These are phyloP conservation scores for Cephus rjabovi DNA, from an alignment of 2,888 invertebrate genomes.

Conservation along the genomic window DNA sequence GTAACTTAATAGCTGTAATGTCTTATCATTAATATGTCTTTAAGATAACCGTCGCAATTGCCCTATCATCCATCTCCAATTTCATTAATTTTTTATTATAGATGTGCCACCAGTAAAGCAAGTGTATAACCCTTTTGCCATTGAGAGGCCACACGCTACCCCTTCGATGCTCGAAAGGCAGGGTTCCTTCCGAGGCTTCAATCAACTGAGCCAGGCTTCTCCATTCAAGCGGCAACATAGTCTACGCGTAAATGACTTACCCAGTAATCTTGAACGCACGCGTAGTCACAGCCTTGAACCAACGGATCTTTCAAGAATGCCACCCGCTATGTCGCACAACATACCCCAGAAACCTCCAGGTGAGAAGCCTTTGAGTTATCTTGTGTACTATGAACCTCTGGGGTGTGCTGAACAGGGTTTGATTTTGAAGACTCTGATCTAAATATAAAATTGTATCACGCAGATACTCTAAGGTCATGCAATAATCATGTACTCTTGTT, in stretches of 20 bases:
- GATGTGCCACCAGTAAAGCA: constrained; percentile 70
- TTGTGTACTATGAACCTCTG: not conserved
- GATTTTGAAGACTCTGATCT: not conserved
- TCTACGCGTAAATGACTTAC: constrained; percentile 92
- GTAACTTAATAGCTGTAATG: constrained; percentile 22
- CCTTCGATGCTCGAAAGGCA: constrained; percentile 94
- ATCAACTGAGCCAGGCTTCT: constrained; percentile 83
- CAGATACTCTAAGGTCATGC: not conserved
- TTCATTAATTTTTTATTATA: constrained; percentile 25
- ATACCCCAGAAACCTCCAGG: constrained; percentile 67
- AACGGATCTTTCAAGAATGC: constrained; percentile 63
- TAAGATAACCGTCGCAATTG: not conserved
- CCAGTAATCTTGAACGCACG: constrained; percentile 90
- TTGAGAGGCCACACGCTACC: constrained; percentile 96
- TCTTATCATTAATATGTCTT: not conserved
- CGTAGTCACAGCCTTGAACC: constrained; percentile 68
- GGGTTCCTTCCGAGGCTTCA: constrained; percentile 93
- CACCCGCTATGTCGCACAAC: constrained; percentile 58
- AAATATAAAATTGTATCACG: not conserved
- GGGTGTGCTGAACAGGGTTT: not conserved
- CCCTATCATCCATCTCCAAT: not conserved
- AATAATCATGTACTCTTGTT: constrained; percentile 17
- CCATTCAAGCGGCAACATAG: constrained; percentile 98
- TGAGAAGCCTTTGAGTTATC: constrained; percentile 34
- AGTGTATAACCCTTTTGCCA: constrained; percentile 90